phyloP scores from a whole-genome alignment of 2,888 invertebrate species.

The Cephus runcator region DNA sequence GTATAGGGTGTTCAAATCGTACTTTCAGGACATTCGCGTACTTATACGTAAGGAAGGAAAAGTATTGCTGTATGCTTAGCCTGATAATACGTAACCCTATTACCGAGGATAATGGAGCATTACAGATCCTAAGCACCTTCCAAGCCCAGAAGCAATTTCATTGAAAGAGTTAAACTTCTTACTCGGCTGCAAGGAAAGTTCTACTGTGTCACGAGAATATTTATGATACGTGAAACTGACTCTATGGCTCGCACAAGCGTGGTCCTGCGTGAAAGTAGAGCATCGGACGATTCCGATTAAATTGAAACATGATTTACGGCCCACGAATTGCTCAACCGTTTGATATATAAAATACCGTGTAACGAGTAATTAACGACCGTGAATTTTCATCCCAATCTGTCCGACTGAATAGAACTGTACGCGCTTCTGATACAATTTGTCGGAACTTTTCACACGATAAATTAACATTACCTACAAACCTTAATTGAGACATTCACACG shows the following conservation, averaged over 20 bases:
- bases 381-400: not conserved
- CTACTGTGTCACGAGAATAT: not conserved
- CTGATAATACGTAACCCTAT: conserved; percentile 53
- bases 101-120: conserved; percentile 54
- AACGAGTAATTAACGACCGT: not conserved
- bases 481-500: not conserved
- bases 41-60: not conserved
- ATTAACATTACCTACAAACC: not conserved
- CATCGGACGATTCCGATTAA: conserved; percentile 1
- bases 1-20: not conserved
- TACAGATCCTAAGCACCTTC: conserved; percentile 43
- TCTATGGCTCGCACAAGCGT: not conserved
- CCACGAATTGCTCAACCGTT: not conserved
- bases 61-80: conserved; percentile 39
- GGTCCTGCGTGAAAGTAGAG: not conserved
- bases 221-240: not conserved
- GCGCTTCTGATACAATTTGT: not conserved
- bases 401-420: not conserved
- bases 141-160: conserved; percentile 35
- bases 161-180: conserved; percentile 16
- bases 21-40: not conserved
- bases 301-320: not conserved
- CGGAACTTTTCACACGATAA: not conserved
- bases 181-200: not conserved
- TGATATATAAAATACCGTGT: not conserved